Percentiles rank a stretch among this genome's conserved stretches.
These are phyloP conservation scores for Tragelaphus strepsiceros DNA, from an alignment of 2,113 vertebrate species.

Conservation along the genomic window DNA sequence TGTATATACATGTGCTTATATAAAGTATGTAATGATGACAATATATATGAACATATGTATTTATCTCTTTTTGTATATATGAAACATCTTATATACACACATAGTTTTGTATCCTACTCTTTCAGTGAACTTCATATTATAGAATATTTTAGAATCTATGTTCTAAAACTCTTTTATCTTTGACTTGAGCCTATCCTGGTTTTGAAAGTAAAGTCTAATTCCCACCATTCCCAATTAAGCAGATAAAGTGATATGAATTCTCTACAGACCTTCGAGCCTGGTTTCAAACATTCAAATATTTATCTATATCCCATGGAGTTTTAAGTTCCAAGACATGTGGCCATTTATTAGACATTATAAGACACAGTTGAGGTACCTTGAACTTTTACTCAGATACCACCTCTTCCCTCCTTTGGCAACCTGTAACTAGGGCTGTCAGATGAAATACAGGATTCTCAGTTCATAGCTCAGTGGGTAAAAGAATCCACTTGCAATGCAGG, in stretches of 20 bases:
- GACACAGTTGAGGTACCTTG: neutral
- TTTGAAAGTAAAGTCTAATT: conserved; percentile 10
- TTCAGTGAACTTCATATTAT: neutral
- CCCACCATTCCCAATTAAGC: neutral
- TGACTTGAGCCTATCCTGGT: neutral
- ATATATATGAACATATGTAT: neutral
- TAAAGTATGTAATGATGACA: neutral
- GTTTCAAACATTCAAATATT: neutral
- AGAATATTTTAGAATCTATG: neutral
- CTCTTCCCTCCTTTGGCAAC: neutral
- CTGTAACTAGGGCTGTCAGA: neutral
- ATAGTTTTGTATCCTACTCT: neutral
- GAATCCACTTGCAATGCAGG: neutral
- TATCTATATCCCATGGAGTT: neutral
- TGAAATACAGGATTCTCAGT: neutral
- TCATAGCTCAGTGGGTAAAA: neutral
- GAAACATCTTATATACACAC: neutral
- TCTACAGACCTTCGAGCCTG: neutral
- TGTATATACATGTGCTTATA: neutral
- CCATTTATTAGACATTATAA: neutral
- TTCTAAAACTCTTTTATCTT: neutral
- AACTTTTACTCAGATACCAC: neutral
- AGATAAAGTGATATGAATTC: neutral
- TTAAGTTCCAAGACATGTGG: neutral
- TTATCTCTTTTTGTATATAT: neutral